These are phyloP conservation scores for Protomyctophum bolini DNA, from an alignment of 2,113 vertebrate genomes.

Conservation along the genomic window DNA sequence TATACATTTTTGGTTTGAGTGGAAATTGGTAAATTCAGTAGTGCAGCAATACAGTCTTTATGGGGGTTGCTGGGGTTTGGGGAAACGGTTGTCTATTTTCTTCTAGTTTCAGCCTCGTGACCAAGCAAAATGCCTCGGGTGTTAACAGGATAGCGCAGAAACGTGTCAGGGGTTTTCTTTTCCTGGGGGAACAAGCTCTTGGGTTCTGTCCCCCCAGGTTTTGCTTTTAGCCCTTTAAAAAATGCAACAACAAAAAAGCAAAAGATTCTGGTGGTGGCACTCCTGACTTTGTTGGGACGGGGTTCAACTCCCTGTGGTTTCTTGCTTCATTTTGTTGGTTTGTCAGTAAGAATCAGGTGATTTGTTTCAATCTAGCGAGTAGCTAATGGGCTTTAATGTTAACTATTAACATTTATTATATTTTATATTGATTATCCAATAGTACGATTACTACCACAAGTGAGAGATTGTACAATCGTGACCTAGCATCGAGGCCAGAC, in stretches of 20 bases:
- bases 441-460: too few relatives aligned
- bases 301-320: constrained; percentile 93
- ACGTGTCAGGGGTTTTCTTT: constrained; percentile 88
- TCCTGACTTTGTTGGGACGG: constrained; percentile 85
- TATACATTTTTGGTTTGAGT: constrained; percentile 2
- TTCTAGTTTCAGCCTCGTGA: constrained; percentile 76
- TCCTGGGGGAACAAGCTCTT: constrained; percentile 86
- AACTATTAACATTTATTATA: too few relatives aligned
- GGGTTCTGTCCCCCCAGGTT: constrained; percentile 89
- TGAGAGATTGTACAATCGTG: too few relatives aligned
- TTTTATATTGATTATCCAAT: too few relatives aligned
- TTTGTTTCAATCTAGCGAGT: too few relatives aligned
- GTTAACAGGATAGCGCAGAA: constrained; percentile 68
- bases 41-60: constrained; percentile 24
- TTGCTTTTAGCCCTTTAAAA: constrained; percentile 87
- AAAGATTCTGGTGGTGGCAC: constrained; percentile 95
- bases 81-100: constrained; percentile 60
- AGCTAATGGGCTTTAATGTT: too few relatives aligned
- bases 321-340: constrained; percentile 77
- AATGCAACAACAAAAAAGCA: constrained; percentile 88
- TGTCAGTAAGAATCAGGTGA: not conserved
- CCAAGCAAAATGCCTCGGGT: constrained; percentile 65
- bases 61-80: constrained; percentile 60
- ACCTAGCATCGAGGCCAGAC: too few relatives aligned
- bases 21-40: constrained; percentile 25